Base-by-base conservation (phyloP, 1,140 invertebrate species). In the Planococcus citri region DNA sequence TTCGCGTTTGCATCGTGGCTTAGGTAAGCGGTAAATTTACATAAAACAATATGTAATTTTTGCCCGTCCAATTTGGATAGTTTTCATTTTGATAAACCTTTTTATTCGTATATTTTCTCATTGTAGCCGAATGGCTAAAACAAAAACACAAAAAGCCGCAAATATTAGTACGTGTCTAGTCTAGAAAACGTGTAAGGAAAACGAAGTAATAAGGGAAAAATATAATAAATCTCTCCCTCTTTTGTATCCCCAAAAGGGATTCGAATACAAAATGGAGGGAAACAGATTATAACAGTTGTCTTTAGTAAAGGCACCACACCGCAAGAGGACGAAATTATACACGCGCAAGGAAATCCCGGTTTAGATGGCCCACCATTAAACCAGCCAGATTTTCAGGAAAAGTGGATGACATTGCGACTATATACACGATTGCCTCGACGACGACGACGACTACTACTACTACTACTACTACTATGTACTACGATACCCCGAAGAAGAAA, bases 221-320 rank as follows among this genome's bases (percentile, higher is more conserved):
- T 9, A 25, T 64, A 64, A 64, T 64, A 64, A 64, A 64, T 64
- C 60, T 64, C 60, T 12, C 60, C 22, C 12, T 20, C 4, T 64
- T 17, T 24, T 24, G 60, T 25, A 60, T 64, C 6, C 25, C 60
- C 12, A 64, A 64, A 64, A 64, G 60, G 9, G 60, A 64, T 51
- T 51, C 41, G 17, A 64, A 64, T 14, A 64, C 21, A 64, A 64
- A 22, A 58, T 58, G 51, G 17, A 64, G 60, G 20, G 4, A 64
- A 64, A 64, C 60, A 64, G 60, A 64, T 64, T 64, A 64, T 64
- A 64, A 64, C 60, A 64, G 60, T 64, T 64, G 60, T 64, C 60
- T 27, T 64, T 64, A 24, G 8, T 9, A 25, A 25, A 12, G 22
- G 20, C 10, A 51, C 33, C 33, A n/a, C n/a, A n/a, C 10, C 24